Percentiles rank a stretch among this genome's conserved stretches.
Evolutionary conservation across 2,888 invertebrate genomes (phyloP).

Genomic region (Sinohyriopsis cumingii): DNA sequence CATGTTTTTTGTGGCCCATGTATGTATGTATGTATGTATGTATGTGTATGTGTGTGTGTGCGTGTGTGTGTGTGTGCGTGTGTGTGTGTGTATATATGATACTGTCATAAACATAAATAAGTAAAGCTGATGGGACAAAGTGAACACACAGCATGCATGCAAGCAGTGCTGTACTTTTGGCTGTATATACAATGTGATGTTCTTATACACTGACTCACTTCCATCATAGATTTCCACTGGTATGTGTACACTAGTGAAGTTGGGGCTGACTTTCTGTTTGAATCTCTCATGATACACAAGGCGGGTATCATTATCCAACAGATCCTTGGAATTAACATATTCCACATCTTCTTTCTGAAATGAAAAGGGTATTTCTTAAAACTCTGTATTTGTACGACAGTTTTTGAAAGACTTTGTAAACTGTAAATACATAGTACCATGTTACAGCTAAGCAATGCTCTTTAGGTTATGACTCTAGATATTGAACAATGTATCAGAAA

Average conservation of each 20-base stretch:
- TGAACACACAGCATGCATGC: slow-evolving; percentile 1
- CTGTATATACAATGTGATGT: background rate
- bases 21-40: too few relatives aligned
- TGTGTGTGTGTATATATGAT: too few relatives aligned
- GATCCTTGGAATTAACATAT: slow-evolving; percentile 61
- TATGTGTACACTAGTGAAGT: slow-evolving; percentile 73
- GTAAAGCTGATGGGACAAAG: background rate
- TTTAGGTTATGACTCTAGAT: too few relatives aligned
- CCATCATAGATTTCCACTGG: slow-evolving; percentile 74
- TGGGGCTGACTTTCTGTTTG: slow-evolving; percentile 62
- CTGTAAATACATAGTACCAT: too few relatives aligned
- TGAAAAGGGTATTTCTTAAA: too few relatives aligned
- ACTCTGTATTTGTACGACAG: too few relatives aligned
- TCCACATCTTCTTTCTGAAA: slow-evolving; percentile 48
- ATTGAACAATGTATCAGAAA: too few relatives aligned
- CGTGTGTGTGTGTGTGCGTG: too few relatives aligned
- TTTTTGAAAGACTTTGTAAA: too few relatives aligned
- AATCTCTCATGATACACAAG: slow-evolving; percentile 60
- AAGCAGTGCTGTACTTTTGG: background rate
- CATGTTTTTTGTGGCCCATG: too few relatives aligned
- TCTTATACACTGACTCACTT: slow-evolving; percentile 64
- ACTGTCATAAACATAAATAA: background rate
- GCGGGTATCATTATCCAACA: slow-evolving; percentile 42
- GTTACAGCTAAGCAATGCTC: too few relatives aligned
- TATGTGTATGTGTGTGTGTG: too few relatives aligned